Conservation (phyloP, 2,797 vertebrate genomes). For the Enteromius fasciolatus region DNA sequence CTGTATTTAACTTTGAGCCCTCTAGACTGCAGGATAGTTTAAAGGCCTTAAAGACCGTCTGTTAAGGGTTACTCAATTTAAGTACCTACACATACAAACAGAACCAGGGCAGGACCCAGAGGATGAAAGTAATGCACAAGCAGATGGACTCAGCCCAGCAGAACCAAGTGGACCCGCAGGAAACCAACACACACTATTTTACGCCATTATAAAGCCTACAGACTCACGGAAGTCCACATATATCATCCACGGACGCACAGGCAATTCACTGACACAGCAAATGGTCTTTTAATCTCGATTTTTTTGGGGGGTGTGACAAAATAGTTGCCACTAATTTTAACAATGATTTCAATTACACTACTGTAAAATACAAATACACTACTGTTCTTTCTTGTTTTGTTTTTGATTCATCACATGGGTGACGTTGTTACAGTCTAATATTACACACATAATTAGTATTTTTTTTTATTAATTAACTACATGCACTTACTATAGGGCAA, state of each 20-base stretch:
- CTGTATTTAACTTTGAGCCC: conserved; percentile 64
- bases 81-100: conserved; percentile 54
- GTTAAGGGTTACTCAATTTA: conserved; percentile 59
- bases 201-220: conserved; percentile 36
- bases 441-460: neutral
- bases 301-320: neutral
- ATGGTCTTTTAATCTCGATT: neutral
- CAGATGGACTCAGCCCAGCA: conserved; percentile 58
- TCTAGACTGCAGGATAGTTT: conserved; percentile 58
- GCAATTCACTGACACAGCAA: neutral
- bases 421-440: neutral
- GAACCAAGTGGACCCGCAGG: conserved; percentile 51
- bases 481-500: neutral
- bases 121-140: conserved; percentile 41
- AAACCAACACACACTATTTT: conserved; percentile 50
- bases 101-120: conserved; percentile 58
- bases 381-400: neutral
- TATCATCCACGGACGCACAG: neutral
- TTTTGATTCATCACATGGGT: neutral
- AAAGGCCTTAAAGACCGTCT: conserved; percentile 61
- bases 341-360: neutral
- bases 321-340: neutral
- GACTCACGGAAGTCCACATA: conserved; percentile 32
- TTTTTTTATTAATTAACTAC: neutral
- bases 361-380: neutral